Base-by-base conservation (phyloP, 2,888 invertebrate species). In the Erynnis tages region DNA sequence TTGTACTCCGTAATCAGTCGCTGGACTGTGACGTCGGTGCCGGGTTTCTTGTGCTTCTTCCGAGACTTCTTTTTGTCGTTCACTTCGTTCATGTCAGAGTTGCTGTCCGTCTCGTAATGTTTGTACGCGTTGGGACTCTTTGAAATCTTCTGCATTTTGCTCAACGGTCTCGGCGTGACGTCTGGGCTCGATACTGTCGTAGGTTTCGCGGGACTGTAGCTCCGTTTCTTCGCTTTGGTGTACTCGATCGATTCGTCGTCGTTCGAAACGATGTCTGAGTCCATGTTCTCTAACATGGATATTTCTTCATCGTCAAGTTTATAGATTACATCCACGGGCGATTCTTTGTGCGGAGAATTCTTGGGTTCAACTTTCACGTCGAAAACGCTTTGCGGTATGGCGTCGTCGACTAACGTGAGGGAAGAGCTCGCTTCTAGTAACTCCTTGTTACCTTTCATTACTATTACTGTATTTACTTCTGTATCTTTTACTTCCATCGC, bases 331-430 rank as follows among this genome's bases (percentile, higher is more conserved):
- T 63, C 55, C 0, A 76, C 58, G 0, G 73, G 67, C 0, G 73
- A 68, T 7, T 56, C 57, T 2, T 29, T 23, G 23, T 35, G 16
- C 2, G 37, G 4, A n/a, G 35, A 35, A 32, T 48, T 25, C 13
- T 1, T 11, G 1, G 50, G 46, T 1, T 65, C 59, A 0, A 56
- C 25, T 11, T 69, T 60, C 0, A 60, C 53, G 1, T 69, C 63
- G 4, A 62, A 60, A 0, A 41, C 54, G 4, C 54, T 60, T 5
- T 56, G 57, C 0, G 53, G 46, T 1, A 70, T 10, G 0, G 69
- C 63, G 4, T 83, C 82, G n/a, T 87, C 83, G 0, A 85, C 82
- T 10, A 87, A 47, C 0, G 83, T 87, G 0, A 87, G 58, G 0
- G 84, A 82, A 0, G 88, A 86, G 40, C 70, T 75, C 0, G 64